Base-by-base conservation (phyloP, 53 echinoderm and acorn worm species). In the Actinopyga echinites region DNA sequence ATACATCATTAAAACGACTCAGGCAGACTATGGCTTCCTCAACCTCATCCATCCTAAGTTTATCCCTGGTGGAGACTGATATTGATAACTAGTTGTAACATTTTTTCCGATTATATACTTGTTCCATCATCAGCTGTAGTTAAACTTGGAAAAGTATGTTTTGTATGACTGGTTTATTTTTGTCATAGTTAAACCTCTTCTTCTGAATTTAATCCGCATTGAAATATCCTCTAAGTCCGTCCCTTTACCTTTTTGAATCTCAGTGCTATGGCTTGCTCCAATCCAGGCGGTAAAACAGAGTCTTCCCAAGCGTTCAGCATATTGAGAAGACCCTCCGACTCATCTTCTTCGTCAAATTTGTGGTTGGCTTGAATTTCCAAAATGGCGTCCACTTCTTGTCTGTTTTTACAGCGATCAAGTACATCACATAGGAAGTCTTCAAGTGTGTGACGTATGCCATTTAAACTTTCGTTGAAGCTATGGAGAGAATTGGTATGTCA, bases 231-330 rank as follows among this genome's bases (percentile, higher is more conserved):
- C 34, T 6, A n/a, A n/a, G n/a, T n/a, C n/a, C n/a, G n/a, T n/a
- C n/a, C n/a, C n/a, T n/a, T n/a, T 45, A 75, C 75, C 75, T 75
- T 43, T 53, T 49, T 75, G 28, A 75, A 75, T 29, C 43, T 75
- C n/a, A 75, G 30, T 3, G 75, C 24, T 10, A 75, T 75, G 29
- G 75, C 75, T 52, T 75, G 75, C 2, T 75, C 75, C 15, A 75
- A 2, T 45, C 75, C 75, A 11, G 75, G 75, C 21, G 75, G 75
- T 25, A 75, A 25, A 11, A 30, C 75, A 53, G 75, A 75, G 44
- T 75, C 75, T 30, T 75, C 75, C 75, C 75, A 75, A 17, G 49
- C 49, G 6, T 75, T 75, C 11, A 75, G 19, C 49, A 75, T 75
- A 28, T 75, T 75, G 25, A 75, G 75, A 30, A 75, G 20, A 12